These are phyloP conservation scores for Ailurus styani DNA, from an alignment of 2,113 vertebrate species.

Conservation along the genomic window DNA sequence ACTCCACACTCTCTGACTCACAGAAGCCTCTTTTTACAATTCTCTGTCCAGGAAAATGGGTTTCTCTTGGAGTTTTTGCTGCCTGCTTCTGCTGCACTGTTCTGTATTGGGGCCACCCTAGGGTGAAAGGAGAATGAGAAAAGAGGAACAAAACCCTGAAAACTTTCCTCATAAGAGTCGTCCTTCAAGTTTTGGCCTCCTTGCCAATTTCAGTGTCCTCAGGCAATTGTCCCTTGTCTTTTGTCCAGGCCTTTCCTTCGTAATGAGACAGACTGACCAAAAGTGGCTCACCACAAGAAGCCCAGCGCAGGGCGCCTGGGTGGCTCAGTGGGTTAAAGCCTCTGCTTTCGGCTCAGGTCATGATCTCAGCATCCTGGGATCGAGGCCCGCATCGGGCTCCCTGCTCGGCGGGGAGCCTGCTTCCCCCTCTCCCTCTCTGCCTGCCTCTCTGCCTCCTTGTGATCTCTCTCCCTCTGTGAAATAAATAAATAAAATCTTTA, in stretches of 20 bases:
- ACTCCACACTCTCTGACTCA: not conserved
- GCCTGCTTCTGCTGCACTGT: not conserved
- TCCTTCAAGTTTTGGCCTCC: not conserved
- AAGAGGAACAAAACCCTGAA: not conserved
- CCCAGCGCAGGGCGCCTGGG: too few species aligned
- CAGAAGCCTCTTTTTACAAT: not conserved
- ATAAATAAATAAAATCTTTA: too few species aligned
- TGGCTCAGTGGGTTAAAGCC: too few species aligned
- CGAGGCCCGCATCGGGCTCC: too few species aligned
- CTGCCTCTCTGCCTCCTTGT: too few species aligned
- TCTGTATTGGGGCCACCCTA: not conserved
- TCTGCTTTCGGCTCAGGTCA: too few species aligned
- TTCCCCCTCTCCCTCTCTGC: too few species aligned
- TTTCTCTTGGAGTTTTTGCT: not conserved
- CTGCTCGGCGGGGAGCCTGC: too few species aligned
- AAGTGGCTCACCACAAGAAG: not conserved
- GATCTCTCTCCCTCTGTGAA: too few species aligned
- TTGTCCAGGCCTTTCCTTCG: not conserved
- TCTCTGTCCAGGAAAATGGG: not conserved
- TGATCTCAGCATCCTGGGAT: too few species aligned
- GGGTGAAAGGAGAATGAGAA: not conserved
- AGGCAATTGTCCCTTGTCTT: not conserved
- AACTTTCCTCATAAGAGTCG: not conserved
- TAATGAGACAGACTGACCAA: not conserved
- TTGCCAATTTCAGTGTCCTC: not conserved